These are phyloP conservation scores for Bambusicola thoracicus DNA, from an alignment of 2,113 vertebrate species.

Conservation along the genomic window DNA sequence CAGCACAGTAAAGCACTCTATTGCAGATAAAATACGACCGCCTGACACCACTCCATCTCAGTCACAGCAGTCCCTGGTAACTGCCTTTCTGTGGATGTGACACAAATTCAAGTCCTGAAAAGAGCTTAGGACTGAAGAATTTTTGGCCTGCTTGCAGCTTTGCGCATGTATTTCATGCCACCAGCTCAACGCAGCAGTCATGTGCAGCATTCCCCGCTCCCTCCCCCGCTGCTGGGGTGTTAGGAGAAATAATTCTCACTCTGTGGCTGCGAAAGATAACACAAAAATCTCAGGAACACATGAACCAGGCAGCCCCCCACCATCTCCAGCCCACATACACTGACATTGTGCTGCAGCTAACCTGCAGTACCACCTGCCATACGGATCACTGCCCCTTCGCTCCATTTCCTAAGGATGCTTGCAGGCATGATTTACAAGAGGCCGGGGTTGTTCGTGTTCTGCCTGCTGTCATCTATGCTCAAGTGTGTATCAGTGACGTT, in stretches of 20 bases:
- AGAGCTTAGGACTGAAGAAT: not conserved
- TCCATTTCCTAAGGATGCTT: conserved; percentile 14
- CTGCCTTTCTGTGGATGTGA: not conserved
- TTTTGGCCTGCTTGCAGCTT: not conserved
- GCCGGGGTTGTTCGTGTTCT: not conserved
- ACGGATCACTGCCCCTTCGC: not conserved
- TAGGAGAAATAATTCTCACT: conserved; percentile 39
- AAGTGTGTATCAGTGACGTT: not conserved
- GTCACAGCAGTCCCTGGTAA: not conserved
- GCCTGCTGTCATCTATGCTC: not conserved
- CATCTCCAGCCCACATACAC: conserved; percentile 50
- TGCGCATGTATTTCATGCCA: not conserved
- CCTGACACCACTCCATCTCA: not conserved
- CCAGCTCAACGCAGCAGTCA: not conserved
- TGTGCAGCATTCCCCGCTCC: not conserved
- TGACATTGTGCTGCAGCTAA: conserved; percentile 28
- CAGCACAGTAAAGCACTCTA: not conserved
- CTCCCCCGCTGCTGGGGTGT: not conserved
- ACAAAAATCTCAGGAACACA: conserved; percentile 52
- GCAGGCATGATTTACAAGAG: conserved; percentile 19
- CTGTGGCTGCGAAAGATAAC: conserved; percentile 55
- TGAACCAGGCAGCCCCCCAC: conserved; percentile 21
- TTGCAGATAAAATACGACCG: not conserved
- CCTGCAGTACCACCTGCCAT: conserved; percentile 6
- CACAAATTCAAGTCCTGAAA: not conserved